These are phyloP conservation scores for Heterohyrax brucei DNA, from an alignment of 2,797 vertebrate genomes.

Conservation along the genomic window DNA sequence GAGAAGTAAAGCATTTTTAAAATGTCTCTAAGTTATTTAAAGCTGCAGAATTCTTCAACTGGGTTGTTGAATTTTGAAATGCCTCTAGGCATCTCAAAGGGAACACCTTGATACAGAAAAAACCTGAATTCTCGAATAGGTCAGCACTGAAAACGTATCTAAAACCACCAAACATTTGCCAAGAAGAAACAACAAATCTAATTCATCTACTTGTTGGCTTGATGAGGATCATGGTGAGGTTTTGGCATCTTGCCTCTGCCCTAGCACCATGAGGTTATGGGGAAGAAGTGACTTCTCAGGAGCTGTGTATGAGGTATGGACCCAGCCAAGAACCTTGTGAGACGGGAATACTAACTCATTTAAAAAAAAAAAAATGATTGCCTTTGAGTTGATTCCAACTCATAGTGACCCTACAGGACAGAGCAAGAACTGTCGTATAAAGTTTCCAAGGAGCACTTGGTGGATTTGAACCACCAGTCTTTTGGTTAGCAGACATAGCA, in stretches of 20 bases:
- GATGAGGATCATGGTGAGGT: background rate
- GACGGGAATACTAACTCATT: background rate
- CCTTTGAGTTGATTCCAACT: too few relatives aligned
- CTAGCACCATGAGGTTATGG: background rate
- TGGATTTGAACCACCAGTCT: too few relatives aligned
- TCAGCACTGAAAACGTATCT: too few relatives aligned
- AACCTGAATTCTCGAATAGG: too few relatives aligned
- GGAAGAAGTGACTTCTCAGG: background rate
- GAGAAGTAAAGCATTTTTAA: background rate
- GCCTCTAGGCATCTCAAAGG: background rate
- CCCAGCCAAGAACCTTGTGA: background rate
- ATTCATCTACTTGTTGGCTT: background rate
- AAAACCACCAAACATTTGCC: too few relatives aligned
- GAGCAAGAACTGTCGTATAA: too few relatives aligned
- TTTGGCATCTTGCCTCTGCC: background rate
- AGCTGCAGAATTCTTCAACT: slow-evolving; percentile 3
- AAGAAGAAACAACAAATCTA: background rate
- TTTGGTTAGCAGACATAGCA: too few relatives aligned
- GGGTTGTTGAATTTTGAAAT: slow-evolving; percentile 43
- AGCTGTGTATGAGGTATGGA: background rate
- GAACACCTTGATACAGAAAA: too few relatives aligned
- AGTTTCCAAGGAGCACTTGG: too few relatives aligned
- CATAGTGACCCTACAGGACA: too few relatives aligned
- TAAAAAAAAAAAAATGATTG: too few relatives aligned
- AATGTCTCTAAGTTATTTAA: slow-evolving; percentile 7